Base-by-base conservation (phyloP, 2,888 invertebrate genomes). In the Cremastobaeus sp. region DNA sequence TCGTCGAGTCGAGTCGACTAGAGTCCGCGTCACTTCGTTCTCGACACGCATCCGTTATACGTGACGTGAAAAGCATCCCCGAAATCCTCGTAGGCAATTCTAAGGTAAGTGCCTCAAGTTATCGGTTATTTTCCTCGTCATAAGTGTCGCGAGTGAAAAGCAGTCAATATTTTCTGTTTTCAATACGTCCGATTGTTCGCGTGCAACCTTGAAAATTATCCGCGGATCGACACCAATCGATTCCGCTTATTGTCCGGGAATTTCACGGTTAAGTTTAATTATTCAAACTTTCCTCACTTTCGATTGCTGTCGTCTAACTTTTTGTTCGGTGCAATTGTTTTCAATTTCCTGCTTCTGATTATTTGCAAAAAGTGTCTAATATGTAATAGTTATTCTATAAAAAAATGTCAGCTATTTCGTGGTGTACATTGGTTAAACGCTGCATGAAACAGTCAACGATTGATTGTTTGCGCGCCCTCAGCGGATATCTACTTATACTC, bases 11-110 rank as follows among this genome's bases (percentile, higher is more conserved):
- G 60, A 62, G 64, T 54, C 35, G 54, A 60, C 43, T 62, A 73
- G 57, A 76, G 57, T 65, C 74, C 74, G 73, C 64, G 71, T 30
- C 64, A 72, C 59, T 72, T 72, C 65, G 71, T 72, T 65, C 59
- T 64, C 52, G 52, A 57, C 65, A 59, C 57, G 71, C 71, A 59
- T 72, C 52, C 64, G 57, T 59, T 64, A 35, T 64, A 71, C 66
- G 48, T 70, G 45, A 28, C 28, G 70, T 55, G 55, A 35, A 48
- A 55, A 62, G 39, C 41, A 69, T 55, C 62, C 48, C 62, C 48
- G 34, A 50, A 62, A 64, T 12, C 39, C 20, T 70, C 45, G 39
- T 47, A n/a, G 39, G 3, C 45, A 14, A 18, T 39, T 25, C 15
- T 25, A 55, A 62, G 70, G 70, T 70, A 28, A 70, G 70, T 55